Evolutionary conservation across 2,113 vertebrate genomes (phyloP), one percentile per base, ranked within the genome.

Genomic region (Deroptyus accipitrinus): DNA sequence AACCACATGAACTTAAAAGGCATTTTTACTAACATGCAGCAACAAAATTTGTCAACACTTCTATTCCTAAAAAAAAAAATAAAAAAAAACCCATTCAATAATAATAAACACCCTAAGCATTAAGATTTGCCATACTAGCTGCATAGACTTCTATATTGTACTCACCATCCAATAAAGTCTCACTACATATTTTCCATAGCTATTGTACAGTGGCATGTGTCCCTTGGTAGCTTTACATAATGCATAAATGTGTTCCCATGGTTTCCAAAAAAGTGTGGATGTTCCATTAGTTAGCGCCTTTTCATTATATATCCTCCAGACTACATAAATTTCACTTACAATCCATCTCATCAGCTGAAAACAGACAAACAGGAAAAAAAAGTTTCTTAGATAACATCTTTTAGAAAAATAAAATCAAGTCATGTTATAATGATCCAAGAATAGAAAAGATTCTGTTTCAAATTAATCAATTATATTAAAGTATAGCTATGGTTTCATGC

Each of bases 141-240:
- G 24, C 31, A 55, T 30, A 75, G 66, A 76, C 55, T 28, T 63
- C 68, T 42, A 33, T 39, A 74, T 15, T 74, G 5, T 37, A 97
- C 98, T 98, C 97, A 99, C 99, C 99, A 99, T 99, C 99, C 99
- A 99, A 94, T 98, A 98, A 49, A 99, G 98, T 96, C 96, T 99
- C 78, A 99, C 98, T 20, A 99, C 35, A 4, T 99, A 99, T 97
- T 99, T 99, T 87, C 99, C 99, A 70, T 98, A 98, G 94, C 64
- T 97, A 90, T 99, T 99, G 95, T 99, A 99, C 25, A 99, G 97
- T 2, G 99, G 99, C 79, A 97, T 64, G 11, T 99, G 99, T 28
- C 97, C 98, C 52, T 96, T 98, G 25, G 72, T 94, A 59, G 95
- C 98, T 94, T 99, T 99, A 97, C 98, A 99, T 27, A 99, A 97